Base-by-base conservation (phyloP, 1,140 invertebrate species). In the Drosophila parvula region DNA sequence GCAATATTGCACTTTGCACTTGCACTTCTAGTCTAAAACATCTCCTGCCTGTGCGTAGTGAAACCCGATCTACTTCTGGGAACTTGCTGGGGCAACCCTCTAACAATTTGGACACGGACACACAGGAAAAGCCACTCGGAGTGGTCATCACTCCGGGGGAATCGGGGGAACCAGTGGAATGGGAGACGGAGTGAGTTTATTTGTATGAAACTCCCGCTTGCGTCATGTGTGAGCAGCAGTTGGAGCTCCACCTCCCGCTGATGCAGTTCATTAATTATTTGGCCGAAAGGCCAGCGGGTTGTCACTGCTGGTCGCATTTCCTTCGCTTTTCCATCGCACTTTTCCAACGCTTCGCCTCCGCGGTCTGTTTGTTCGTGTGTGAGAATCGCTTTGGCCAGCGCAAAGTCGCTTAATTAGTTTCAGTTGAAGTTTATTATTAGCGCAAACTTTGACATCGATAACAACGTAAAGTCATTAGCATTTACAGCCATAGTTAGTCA, bases 221-320 rank as follows among this genome's bases (percentile, higher is more conserved):
- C 82, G 81, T 85, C 81, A 85, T 85, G 74, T 85, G 68, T 74
- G 65, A 65, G 60, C 47, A 28, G 45, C 45, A 40, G 38, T 14
- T n/a, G 38, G 16, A 34, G 41, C 36, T 44, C 57, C 70, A 27
- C 45, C 70, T 63, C 56, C 57, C n/a, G 60, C 48, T 82, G 75
- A 58, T 86, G 83, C 79, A 86, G 84, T 88, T 86, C 83, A 86
- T 86, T 86, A 86, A 88, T 86, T 86, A 88, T 88, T 83, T 88
- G 30, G 48, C 69, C 45, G 53, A 71, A 57, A 77, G 53, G 65
- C 27, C 75, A 70, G 76, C 79, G 70, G 74, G 70, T 53, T 84
- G 64, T 53, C 56, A 59, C 41, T 43, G 69, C 51, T 59, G 55
- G 36, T 71, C 68, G 67, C 68, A 43, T 50, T 71, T 71, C 12